These are phyloP conservation scores for Epizoanthus stellaris DNA, from an alignment of 92 coral and sea anemone species.

Conservation along the genomic window DNA sequence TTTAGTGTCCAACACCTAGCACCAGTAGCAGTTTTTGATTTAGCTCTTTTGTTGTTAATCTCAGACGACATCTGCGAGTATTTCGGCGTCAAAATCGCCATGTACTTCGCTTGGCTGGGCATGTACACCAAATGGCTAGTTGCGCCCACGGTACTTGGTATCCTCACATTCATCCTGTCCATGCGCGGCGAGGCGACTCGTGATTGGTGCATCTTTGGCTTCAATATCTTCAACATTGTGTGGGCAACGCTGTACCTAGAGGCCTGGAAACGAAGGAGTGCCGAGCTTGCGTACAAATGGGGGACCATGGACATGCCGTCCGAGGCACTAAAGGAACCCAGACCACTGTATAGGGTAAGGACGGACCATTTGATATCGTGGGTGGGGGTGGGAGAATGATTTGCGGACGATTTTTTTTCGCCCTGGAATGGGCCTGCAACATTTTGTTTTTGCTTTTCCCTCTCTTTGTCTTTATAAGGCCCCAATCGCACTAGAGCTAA, in stretches of 20 bases:
- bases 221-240: constrained; percentile 96
- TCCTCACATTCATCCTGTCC: constrained; percentile 89
- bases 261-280: constrained; percentile 99
- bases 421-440: too few relatives aligned
- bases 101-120: constrained; percentile 99
- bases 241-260: constrained; percentile 99
- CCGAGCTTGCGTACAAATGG: constrained; percentile 99
- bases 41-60: neutral
- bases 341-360: constrained; percentile 87
- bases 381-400: too few relatives aligned
- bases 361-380: too few relatives aligned
- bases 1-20: too few relatives aligned
- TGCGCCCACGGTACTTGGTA: constrained; percentile 95
- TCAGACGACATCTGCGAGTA: constrained; percentile 95
- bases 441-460: too few relatives aligned
- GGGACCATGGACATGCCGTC: constrained; percentile 99
- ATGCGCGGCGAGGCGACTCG: constrained; percentile 91
- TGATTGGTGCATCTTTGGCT: constrained; percentile 96
- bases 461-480: too few relatives aligned
- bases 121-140: constrained; percentile 99
- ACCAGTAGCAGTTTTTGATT: neutral
- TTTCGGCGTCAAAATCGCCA: constrained; percentile 98
- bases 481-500: too few relatives aligned
- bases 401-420: too few relatives aligned
- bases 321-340: constrained; percentile 93